phyloP scores from a whole-genome alignment of 2,888 invertebrate genomes.

The Xylota segnis region DNA sequence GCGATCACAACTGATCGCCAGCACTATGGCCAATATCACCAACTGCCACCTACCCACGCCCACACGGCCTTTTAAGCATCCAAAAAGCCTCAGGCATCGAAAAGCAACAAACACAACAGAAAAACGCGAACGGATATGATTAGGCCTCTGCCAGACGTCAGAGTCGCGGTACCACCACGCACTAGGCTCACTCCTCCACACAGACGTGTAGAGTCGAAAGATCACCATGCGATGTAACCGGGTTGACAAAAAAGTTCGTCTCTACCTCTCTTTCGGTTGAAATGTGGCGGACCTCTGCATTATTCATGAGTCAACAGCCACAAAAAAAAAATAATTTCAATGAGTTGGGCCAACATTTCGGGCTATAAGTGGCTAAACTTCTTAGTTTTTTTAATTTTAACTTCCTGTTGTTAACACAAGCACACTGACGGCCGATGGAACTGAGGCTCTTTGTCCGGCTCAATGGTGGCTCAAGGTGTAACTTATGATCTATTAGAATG shows the following conservation, averaged over 20 bases:
- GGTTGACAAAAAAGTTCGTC: constrained; percentile 11
- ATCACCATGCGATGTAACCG: constrained; percentile 29
- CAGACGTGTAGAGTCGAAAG: not conserved
- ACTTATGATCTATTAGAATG: constrained; percentile 53
- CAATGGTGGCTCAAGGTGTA: constrained; percentile 40
- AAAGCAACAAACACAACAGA: constrained; percentile 16
- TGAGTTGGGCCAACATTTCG: constrained; percentile 57
- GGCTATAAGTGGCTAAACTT: constrained; percentile 47
- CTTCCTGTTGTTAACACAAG: constrained; percentile 33
- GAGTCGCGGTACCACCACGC: constrained; percentile 48
- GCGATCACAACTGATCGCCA: constrained; percentile 59
- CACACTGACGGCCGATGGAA: constrained; percentile 2
- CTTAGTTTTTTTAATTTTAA: constrained; percentile 37
- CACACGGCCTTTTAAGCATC: constrained; percentile 46
- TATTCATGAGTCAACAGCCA: constrained; percentile 49
- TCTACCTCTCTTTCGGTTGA: not conserved
- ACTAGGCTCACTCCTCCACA: constrained; percentile 46
- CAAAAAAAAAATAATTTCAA: constrained; percentile 38
- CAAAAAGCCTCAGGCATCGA: constrained; percentile 51
- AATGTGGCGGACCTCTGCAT: constrained; percentile 24
- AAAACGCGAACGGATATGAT: constrained; percentile 54
- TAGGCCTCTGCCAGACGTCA: constrained; percentile 61
- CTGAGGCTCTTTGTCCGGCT: constrained; percentile 22
- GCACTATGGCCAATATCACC: constrained; percentile 59
- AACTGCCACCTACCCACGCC: constrained; percentile 70